Conservation (phyloP, 2,888 invertebrate species). For the Diaperis boleti region DNA sequence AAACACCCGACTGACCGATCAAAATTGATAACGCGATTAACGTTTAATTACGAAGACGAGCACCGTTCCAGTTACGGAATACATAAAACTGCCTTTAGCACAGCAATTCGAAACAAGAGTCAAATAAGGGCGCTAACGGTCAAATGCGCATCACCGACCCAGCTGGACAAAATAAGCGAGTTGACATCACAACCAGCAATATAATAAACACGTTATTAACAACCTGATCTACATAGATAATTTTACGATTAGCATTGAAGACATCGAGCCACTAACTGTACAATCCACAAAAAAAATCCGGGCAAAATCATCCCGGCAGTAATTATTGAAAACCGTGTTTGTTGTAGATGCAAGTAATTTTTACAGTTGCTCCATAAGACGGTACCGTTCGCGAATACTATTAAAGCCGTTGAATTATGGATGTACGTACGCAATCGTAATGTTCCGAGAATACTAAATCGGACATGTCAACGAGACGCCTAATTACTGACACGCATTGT, state of each 20-base stretch:
- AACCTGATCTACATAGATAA: constrained; percentile 42
- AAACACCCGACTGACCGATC: too few species aligned
- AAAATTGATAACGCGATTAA: too few species aligned
- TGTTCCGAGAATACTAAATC: constrained; percentile 9
- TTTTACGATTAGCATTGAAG: constrained; percentile 40
- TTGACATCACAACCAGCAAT: constrained; percentile 35
- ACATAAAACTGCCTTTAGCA: too few species aligned
- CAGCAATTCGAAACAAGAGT: too few species aligned
- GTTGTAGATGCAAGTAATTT: constrained; percentile 24
- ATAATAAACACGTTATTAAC: constrained; percentile 40
- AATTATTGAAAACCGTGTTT: constrained; percentile 19
- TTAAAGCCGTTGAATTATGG: constrained; percentile 30
- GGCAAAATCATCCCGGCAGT: constrained; percentile 20
- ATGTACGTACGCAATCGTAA: constrained; percentile 18
- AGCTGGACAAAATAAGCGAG: constrained; percentile 24
- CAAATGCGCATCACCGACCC: constrained; percentile 17
- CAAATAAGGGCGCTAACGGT: constrained; percentile 17
- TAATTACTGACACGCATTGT: constrained; percentile 20
- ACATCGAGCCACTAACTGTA: constrained; percentile 25
- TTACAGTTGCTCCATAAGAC: constrained; percentile 24
- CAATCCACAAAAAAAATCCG: constrained; percentile 17
- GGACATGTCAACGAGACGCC: constrained; percentile 12
- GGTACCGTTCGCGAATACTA: constrained; percentile 33
- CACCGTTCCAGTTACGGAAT: too few species aligned
- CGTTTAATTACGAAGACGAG: too few species aligned